Base-by-base conservation (phyloP, 2,888 invertebrate genomes). In the Drosophila prolongata region DNA sequence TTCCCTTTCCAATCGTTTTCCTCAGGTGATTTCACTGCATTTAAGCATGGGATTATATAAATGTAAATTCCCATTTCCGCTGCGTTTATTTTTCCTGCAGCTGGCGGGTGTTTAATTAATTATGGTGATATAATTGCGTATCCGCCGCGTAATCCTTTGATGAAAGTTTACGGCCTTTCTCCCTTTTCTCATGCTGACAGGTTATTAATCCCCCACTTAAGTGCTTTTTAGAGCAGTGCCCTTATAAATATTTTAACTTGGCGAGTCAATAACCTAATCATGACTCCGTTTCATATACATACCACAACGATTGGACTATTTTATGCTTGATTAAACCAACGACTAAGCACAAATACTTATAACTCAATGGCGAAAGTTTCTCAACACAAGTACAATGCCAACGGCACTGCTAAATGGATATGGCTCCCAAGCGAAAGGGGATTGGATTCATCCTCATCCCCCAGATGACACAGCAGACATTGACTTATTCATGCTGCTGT, bases 251-350 rank as follows among this genome's bases (percentile, higher is more conserved):
- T 13, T 10, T 6, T 19, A 19, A 37, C 9, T 40, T 37, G 27
- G 24, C 43, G 52, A 52, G 65, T 66, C 65, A 66, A 67, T 44
- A 66, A 66, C 66, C 66, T 54, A 67, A 67, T 67, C 67, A 67
- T 54, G 34, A 30, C 54, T 24, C 50, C 13, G 35, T 10, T 19
- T n/a, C 13, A 34, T 30, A 52, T 44, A 66, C 46, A 53, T 40
- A 10, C 52, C 19, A 30, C 66, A 43, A 19, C 30, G 54, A 46
- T 66, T 53, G 40, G 55, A 66, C 68, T 67, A 66, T 66, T 66
- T 66, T 54, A 66, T 24, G 66, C 54, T 66, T 66, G 66, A 66
- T 66, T 66, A 66, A 47, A 35, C 49, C 68, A 67, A 40, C 40
- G 40, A 54, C 68, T 54, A 35, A 66, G 68, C 67, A 47, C 16